phyloP scores from a whole-genome alignment of 1,140 invertebrate genomes.

The Danaus melanippus region DNA sequence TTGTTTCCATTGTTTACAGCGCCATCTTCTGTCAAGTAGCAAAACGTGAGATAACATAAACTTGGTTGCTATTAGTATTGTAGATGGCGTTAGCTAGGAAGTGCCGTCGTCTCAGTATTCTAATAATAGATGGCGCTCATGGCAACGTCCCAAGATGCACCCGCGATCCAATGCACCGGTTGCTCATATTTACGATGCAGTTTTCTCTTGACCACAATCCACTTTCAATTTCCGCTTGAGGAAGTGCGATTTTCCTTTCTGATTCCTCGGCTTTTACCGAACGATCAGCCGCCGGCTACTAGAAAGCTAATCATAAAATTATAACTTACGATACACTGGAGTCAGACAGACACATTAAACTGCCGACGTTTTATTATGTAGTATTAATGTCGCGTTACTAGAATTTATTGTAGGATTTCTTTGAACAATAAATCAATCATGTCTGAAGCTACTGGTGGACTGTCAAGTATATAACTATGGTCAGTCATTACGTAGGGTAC shows the following conservation, averaged over 20 bases:
- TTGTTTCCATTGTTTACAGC: constrained; percentile 16
- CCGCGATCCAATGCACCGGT: not conserved
- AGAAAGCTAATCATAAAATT: constrained; percentile 40
- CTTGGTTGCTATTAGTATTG: constrained; percentile 2
- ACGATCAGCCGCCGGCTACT: constrained; percentile 19
- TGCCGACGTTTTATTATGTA: too few species aligned
- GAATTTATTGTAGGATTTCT: too few species aligned
- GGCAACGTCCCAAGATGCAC: not conserved
- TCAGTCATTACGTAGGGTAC: too few species aligned
- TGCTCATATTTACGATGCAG: constrained; percentile 25
- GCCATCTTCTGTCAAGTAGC: constrained; percentile 34
- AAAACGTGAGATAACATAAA: not conserved
- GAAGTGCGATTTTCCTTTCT: constrained; percentile 67
- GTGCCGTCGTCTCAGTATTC: not conserved
- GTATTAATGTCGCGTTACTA: too few species aligned
- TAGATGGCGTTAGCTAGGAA: constrained; percentile 32
- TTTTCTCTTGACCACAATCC: constrained; percentile 55
- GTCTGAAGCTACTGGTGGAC: too few species aligned
- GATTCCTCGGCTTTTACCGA: constrained; percentile 52
- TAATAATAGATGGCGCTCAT: constrained; percentile 36
- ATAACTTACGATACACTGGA: not conserved
- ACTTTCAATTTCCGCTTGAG: constrained; percentile 68
- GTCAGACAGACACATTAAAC: too few species aligned
- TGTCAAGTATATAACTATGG: too few species aligned
- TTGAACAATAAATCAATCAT: too few species aligned